Evolutionary conservation across 2,888 invertebrate species (phyloP).

Genomic region (Orthosia cruda): DNA sequence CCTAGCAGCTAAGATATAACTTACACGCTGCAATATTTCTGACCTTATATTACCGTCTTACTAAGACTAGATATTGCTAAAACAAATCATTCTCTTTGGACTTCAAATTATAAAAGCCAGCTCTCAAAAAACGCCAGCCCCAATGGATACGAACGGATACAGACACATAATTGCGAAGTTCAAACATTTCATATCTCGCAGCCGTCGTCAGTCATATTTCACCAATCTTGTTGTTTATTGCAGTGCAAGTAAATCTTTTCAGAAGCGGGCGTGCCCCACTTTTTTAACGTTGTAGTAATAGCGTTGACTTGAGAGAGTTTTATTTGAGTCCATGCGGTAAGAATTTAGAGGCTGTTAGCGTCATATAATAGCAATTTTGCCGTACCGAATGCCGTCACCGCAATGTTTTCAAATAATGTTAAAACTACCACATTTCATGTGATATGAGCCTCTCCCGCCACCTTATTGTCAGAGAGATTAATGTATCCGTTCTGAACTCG

Average conservation of each 20-base stretch:
- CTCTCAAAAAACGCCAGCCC: constrained; percentile 28
- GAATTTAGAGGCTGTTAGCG: constrained; percentile 82
- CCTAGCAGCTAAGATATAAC: not conserved
- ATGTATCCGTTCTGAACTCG: not conserved
- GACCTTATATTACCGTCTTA: not conserved
- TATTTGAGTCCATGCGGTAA: constrained; percentile 81
- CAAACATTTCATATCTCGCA: constrained; percentile 55
- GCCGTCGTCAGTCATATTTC: constrained; percentile 58
- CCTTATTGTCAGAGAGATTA: constrained; percentile 63
- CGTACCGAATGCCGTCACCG: constrained; percentile 70
- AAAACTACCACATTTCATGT: constrained; percentile 76
- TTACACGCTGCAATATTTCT: not conserved
- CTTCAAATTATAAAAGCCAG: constrained; percentile 29
- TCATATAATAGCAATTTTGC: constrained; percentile 79
- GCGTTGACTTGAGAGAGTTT: constrained; percentile 78
- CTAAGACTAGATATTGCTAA: not conserved
- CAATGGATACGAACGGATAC: constrained; percentile 34
- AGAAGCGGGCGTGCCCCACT: constrained; percentile 59
- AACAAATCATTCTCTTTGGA: not conserved
- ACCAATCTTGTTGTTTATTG: constrained; percentile 58
- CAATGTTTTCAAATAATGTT: constrained; percentile 80
- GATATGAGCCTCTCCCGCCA: constrained; percentile 61
- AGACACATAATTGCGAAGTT: constrained; percentile 49
- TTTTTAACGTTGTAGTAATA: constrained; percentile 69
- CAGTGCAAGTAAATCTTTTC: constrained; percentile 65